Conservation (phyloP, 2,888 invertebrate species). For the Sipha maydis region DNA sequence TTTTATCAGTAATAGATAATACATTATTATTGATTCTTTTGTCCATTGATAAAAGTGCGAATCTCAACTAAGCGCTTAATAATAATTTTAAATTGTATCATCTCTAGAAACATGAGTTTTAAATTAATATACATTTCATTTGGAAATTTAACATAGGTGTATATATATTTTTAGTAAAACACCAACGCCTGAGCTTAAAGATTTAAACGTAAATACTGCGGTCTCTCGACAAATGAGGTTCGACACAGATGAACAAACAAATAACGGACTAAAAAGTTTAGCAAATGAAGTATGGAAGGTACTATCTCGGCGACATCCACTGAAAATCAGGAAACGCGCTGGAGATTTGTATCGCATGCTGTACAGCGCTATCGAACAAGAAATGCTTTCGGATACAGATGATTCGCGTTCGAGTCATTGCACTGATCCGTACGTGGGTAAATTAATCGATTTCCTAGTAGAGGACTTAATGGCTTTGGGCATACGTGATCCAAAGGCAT, state of each 20-base stretch:
- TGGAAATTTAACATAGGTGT: too few relatives aligned
- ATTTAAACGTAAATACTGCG: background rate
- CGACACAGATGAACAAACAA: background rate
- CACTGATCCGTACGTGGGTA: slow-evolving; percentile 27
- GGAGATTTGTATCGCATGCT: slow-evolving; percentile 21
- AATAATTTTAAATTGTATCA: too few relatives aligned
- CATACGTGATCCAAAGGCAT: background rate
- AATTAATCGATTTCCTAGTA: background rate
- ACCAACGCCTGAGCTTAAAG: background rate
- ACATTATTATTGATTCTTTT: background rate
- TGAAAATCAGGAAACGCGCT: slow-evolving; percentile 6
- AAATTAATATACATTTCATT: too few relatives aligned
- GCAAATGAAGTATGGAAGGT: slow-evolving; percentile 29
- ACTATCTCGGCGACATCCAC: background rate
- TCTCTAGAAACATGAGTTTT: too few relatives aligned
- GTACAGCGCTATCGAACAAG: slow-evolving; percentile 3
- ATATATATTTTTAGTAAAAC: background rate
- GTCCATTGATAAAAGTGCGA: background rate
- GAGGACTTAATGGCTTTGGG: background rate
- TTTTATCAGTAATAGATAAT: background rate
- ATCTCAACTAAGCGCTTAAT: too few relatives aligned
- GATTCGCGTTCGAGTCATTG: background rate
- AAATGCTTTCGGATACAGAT: slow-evolving; percentile 21
- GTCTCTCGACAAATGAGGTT: background rate
- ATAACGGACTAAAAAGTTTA: background rate